These are phyloP conservation scores for Cephalopachus bancanus DNA, from an alignment of 2,797 vertebrate genomes.

Conservation along the genomic window DNA sequence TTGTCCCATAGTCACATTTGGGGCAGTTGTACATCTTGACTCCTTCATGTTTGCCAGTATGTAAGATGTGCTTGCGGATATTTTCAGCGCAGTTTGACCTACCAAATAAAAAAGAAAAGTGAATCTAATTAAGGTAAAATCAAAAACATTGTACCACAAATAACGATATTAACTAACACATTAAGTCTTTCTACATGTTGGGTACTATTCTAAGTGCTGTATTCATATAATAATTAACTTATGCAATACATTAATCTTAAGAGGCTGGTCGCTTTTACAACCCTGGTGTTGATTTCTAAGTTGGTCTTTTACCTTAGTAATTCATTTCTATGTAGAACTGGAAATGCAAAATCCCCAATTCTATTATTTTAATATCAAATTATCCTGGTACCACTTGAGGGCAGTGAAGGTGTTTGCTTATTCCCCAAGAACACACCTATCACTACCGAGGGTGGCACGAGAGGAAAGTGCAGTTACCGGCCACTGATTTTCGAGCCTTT, in stretches of 20 bases:
- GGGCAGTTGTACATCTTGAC: conserved; percentile 99
- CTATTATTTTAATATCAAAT: background rate
- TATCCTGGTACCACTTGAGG: conserved; percentile 33
- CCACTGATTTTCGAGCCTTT: background rate
- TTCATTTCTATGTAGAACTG: background rate
- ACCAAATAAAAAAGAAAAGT: background rate
- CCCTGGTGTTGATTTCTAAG: background rate
- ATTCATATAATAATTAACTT: background rate
- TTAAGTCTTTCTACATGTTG: fast-evolving
- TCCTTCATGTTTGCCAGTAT: conserved; percentile 98
- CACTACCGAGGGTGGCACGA: fast-evolving
- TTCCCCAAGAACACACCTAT: background rate
- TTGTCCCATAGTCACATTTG: conserved; percentile 95
- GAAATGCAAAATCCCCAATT: background rate
- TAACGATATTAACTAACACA: fast-evolving
- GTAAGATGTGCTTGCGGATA: conserved; percentile 98
- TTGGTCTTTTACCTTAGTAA: background rate
- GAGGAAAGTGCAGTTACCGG: background rate
- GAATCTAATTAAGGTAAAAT: background rate
- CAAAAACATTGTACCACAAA: fast-evolving
- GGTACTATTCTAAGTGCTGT: background rate
- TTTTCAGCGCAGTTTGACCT: conserved; percentile 99
- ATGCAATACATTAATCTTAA: fast-evolving
- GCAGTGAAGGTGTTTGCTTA: conserved; percentile 25
- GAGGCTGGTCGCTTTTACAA: background rate